Percentiles rank a stretch among this genome's conserved stretches.
These are phyloP conservation scores for Aphelenchoides besseyi DNA, from an alignment of 1,140 invertebrate genomes.

Conservation along the genomic window DNA sequence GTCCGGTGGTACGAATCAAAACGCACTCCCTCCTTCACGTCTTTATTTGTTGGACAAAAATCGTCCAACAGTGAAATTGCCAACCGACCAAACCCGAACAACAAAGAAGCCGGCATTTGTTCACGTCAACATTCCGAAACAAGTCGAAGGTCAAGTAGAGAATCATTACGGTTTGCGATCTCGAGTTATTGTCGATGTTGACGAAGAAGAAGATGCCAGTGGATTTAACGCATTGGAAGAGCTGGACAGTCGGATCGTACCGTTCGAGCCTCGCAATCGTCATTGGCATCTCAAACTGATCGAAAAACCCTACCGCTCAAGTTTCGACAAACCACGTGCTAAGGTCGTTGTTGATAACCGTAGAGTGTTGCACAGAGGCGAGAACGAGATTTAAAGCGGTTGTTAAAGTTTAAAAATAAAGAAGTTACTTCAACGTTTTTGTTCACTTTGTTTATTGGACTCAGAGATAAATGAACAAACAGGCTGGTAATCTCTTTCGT, in stretches of 20 bases:
- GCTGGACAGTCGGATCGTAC: slow-evolving; percentile 2
- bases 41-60: slow-evolving; percentile 5
- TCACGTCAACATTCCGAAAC: not conserved
- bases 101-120: not conserved
- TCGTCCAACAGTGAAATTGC: not conserved
- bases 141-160: not conserved
- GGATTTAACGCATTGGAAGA: slow-evolving; percentile 9
- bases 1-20: not conserved
- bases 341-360: not conserved
- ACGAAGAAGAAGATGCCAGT: not conserved
- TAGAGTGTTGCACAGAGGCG: not conserved
- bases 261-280: not conserved
- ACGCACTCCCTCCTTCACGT: not conserved
- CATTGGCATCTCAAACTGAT: not conserved
- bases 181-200: slow-evolving; percentile 4
- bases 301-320: not conserved
- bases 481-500: no score
- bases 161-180: slow-evolving; percentile 8
- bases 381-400: not conserved
- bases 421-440: not conserved
- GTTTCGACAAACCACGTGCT: not conserved
- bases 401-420: not conserved
- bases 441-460: not conserved
- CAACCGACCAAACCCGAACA: not conserved
- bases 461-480: no score